Base-by-base conservation (phyloP, 2,888 invertebrate genomes). In the Strigamia crassipes region DNA sequence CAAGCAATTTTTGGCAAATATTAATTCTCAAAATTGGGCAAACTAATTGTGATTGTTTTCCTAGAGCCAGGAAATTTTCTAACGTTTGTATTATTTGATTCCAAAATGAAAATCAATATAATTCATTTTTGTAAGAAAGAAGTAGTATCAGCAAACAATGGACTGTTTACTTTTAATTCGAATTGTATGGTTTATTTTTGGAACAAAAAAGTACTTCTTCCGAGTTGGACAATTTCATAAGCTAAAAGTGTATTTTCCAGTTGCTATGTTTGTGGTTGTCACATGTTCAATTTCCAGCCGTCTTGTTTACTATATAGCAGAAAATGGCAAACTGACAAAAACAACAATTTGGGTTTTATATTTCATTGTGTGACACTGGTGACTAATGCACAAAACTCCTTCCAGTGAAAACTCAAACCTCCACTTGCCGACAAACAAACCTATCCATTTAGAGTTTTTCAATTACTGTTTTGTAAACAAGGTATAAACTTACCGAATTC, bases 381-480 rank as follows among this genome's bases (percentile, higher is more conserved):
- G 46, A 46, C 46, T 46, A 46, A 46, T 46, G 46, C 10, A 46
- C 13, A 15, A 56, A 56, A 56, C 9, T 18, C 3, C 21, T 6
- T 18, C 6, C 46, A 46, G 0, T 46, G 56, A 18, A 56, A 46
- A 56, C 21, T 18, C 56, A 56, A 56, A 18, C 56, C 51, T 5
- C 51, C n/a, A 51, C n/a, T 5, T 15, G 15, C 46, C 4, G 15
- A 56, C 56, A 56, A 56, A 56, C 56, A 56, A 18, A 15, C n/a
- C 9, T n/a, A 4, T 56, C 56, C 56, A 51, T 51, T 51, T 15
- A n/a, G 51, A 18, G 56, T 56, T 56, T 51, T 56, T 56, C 56
- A 56, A 18, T 56, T 56, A 56, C 56, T 56, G 6, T 18, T 56
- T 56, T n/a, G 56, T 56, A 56, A 56, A 56, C 56, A 56, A 56